A percentile compares a stretch with the other conserved stretches of the same genome.
phyloP scores from a whole-genome alignment of 2,797 vertebrate species.

The Varecia variegata region DNA sequence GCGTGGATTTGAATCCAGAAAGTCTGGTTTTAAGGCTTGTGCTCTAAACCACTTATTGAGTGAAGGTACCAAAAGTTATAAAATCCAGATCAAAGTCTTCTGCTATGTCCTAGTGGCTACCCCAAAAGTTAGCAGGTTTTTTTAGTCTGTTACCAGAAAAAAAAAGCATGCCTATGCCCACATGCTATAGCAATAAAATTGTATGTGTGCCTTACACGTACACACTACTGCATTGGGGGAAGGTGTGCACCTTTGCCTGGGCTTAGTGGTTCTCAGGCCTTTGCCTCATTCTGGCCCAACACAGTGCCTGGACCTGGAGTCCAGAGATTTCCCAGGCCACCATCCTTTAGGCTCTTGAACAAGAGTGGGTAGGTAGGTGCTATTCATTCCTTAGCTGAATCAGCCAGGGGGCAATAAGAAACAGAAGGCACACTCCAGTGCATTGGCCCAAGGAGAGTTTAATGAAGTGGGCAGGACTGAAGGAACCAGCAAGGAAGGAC shows the following conservation, averaged over 20 bases:
- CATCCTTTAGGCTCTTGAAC: not conserved
- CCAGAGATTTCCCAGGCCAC: not conserved
- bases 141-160: not conserved
- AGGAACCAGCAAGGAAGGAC: not conserved
- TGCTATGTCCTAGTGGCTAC: not conserved
- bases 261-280: not conserved
- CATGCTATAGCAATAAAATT: not conserved
- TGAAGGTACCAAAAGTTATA: not conserved
- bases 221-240: accelerated
- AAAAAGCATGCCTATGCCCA: not conserved
- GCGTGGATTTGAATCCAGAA: not conserved
- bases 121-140: not conserved
- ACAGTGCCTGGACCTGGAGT: not conserved
- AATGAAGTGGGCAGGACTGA: not conserved
- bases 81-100: not conserved
- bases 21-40: not conserved
- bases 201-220: not conserved
- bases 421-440: not conserved
- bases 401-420: not conserved
- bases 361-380: not conserved
- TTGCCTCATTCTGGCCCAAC: not conserved
- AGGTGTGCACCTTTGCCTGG: not conserved
- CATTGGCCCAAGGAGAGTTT: not conserved
- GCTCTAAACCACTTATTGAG: not conserved
- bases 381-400: not conserved